These are phyloP conservation scores for Mythimna vitellina DNA, from an alignment of 2,888 invertebrate species.

Conservation along the genomic window DNA sequence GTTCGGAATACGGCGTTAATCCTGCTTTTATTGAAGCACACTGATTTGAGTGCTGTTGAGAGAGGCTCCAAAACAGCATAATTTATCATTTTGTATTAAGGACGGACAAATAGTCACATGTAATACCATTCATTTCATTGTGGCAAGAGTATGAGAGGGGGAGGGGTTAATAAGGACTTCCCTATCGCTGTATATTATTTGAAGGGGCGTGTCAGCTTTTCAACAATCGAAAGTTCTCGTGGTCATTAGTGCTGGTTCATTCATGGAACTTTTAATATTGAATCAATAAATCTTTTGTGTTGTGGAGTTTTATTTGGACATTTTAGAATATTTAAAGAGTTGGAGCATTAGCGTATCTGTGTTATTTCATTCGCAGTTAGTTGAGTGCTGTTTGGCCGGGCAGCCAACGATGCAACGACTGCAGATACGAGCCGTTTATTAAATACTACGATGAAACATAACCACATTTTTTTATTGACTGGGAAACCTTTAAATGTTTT, in stretches of 20 bases:
- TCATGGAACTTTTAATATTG: conserved; percentile 19
- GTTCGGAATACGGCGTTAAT: conserved; percentile 39
- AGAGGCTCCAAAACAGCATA: conserved; percentile 1
- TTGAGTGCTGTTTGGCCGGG: conserved; percentile 38
- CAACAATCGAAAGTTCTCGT: conserved; percentile 7
- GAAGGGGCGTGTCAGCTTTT: conserved; percentile 8
- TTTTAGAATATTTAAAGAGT: conserved; percentile 29
- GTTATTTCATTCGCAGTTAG: conserved; percentile 42
- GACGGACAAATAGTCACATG: background rate
- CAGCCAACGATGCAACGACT: conserved; percentile 33
- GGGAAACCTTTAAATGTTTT: background rate
- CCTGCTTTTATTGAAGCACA: conserved; percentile 34
- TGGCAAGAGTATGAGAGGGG: no score
- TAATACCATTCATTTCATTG: background rate
- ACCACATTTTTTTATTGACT: conserved; percentile 1
- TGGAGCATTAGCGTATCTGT: conserved; percentile 43
- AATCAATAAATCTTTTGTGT: conserved; percentile 11
- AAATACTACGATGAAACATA: conserved; percentile 16
- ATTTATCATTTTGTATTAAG: conserved; percentile 1
- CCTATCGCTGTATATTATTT: conserved; percentile 3
- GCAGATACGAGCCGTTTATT: conserved; percentile 21
- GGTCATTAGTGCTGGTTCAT: background rate
- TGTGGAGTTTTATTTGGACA: conserved; percentile 6
- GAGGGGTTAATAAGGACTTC: background rate
- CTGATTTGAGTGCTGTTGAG: conserved; percentile 28